Percentiles rank a stretch among this genome's conserved stretches.
These are phyloP conservation scores for Equus quagga DNA, from an alignment of 2,113 vertebrate species.

Conservation along the genomic window DNA sequence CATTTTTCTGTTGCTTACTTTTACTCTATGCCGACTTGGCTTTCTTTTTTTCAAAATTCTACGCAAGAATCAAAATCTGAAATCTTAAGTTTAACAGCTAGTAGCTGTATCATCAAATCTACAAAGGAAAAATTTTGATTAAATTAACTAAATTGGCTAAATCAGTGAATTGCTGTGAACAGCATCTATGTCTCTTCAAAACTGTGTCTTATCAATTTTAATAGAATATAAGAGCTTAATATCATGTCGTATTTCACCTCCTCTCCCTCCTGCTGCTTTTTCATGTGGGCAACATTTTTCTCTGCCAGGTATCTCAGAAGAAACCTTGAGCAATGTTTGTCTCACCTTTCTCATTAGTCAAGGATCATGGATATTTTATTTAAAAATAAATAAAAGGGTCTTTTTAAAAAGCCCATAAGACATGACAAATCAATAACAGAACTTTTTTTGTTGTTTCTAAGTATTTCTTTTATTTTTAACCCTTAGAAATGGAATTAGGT, in stretches of 20 bases:
- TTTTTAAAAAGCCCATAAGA: conserved; percentile 81
- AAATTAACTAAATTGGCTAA: not conserved
- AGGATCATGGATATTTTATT: conserved; percentile 54
- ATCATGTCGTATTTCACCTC: conserved; percentile 36
- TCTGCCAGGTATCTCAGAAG: conserved; percentile 33
- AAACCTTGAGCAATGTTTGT: not conserved
- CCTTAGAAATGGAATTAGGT: conserved; percentile 29
- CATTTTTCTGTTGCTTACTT: not conserved
- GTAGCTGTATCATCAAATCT: not conserved
- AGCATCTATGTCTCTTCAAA: conserved; percentile 32
- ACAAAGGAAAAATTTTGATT: not conserved
- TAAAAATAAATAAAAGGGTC: conserved; percentile 82
- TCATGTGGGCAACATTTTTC: not conserved
- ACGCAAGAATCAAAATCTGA: not conserved
- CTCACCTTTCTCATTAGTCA: conserved; percentile 43
- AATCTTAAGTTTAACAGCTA: not conserved
- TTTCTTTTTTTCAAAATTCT: not conserved
- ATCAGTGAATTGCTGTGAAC: not conserved
- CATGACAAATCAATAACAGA: conserved; percentile 59
- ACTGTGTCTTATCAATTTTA: not conserved
- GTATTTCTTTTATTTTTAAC: conserved; percentile 84
- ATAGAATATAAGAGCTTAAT: not conserved
- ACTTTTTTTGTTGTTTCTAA: conserved; percentile 71
- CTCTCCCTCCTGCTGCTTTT: not conserved
- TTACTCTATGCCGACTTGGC: not conserved